phyloP scores from a whole-genome alignment of 2,888 invertebrate genomes.

The Archaeoteleia sp. region DNA sequence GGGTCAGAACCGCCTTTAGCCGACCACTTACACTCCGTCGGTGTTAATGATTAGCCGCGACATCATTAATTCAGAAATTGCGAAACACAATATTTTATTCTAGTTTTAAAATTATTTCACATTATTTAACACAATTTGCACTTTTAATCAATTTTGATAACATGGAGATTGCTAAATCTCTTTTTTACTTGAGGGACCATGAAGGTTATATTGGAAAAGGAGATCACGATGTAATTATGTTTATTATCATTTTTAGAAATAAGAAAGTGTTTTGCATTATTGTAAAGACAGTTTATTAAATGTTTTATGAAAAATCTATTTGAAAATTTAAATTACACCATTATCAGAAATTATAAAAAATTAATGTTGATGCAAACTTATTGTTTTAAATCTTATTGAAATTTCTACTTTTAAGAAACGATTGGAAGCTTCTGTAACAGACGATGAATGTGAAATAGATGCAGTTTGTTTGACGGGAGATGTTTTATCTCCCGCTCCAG shows the following conservation, averaged over 20 bases:
- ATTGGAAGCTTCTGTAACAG: constrained; percentile 85
- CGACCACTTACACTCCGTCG: too few relatives aligned
- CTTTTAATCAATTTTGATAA: constrained; percentile 6
- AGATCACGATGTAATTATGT: constrained; percentile 82
- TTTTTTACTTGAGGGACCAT: constrained; percentile 90
- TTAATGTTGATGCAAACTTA: background rate
- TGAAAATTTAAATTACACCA: constrained; percentile 12
- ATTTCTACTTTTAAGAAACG: constrained; percentile 76
- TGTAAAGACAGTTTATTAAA: too few relatives aligned
- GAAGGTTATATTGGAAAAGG: constrained; percentile 93
- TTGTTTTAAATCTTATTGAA: background rate
- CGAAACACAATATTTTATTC: too few relatives aligned
- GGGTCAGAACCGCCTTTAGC: too few relatives aligned
- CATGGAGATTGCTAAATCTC: constrained; percentile 95
- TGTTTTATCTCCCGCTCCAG: constrained; percentile 84
- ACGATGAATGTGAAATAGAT: constrained; percentile 83
- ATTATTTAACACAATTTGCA: background rate
- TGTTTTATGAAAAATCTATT: constrained; percentile 1
- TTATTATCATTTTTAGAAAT: constrained; percentile 2
- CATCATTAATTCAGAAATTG: too few relatives aligned
- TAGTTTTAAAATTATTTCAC: too few relatives aligned
- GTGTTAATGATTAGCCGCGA: too few relatives aligned
- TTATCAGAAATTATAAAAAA: too few relatives aligned
- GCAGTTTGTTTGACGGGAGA: constrained; percentile 84
- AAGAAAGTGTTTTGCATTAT: background rate